Evolutionary conservation across 2,113 vertebrate genomes (phyloP), one percentile per base, ranked within the genome.

Genomic region (Acinonyx jubatus): DNA sequence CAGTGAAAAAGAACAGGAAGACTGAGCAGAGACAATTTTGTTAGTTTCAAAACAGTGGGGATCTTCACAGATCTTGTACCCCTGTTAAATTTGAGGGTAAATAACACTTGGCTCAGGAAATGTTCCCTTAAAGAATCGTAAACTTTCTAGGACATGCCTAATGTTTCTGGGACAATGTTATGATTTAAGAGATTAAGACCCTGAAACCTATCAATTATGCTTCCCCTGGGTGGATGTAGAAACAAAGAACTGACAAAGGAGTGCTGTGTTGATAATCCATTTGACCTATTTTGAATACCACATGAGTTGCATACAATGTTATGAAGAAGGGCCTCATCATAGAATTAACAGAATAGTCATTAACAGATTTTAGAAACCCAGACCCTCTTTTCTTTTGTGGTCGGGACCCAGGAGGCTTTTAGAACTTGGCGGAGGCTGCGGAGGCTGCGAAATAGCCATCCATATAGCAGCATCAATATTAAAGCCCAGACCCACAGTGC

Each of bases 121-220:
- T 81, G 33, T 65, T 41, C 29, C 61, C 50, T 78, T 71, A 85
- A 79, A 96, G 86, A 91, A 82, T 84, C 16, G 3, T 74, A 41
- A 48, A 66, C 80, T 85, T 95, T 92, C 55, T 81, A 97, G 91
- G 81, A 73, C 36, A 79, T 27, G 45, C 25, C 15, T 81, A 3
- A 23, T 81, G 23, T 91, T 96, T 97, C 93, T 97, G 91, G 85
- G 50, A 71, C 57, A 33, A 78, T 50, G 91, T 87, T 96, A 41
- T 36, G 69, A 81, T 3, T 50, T 41, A 63, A 82, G 29, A 36
- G 33, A 78, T 90, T 79, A 29, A 69, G 87, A 10, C 68, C 73
- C 18, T 3, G 38, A 82, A 80, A 10, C 94, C n/a, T 80, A 7
- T 92, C 80, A 19, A 4, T 65, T 55, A 5, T 6, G 16, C 66